Evolutionary conservation across 2,888 invertebrate genomes (phyloP).

Genomic region (Drosophila anceps): DNA sequence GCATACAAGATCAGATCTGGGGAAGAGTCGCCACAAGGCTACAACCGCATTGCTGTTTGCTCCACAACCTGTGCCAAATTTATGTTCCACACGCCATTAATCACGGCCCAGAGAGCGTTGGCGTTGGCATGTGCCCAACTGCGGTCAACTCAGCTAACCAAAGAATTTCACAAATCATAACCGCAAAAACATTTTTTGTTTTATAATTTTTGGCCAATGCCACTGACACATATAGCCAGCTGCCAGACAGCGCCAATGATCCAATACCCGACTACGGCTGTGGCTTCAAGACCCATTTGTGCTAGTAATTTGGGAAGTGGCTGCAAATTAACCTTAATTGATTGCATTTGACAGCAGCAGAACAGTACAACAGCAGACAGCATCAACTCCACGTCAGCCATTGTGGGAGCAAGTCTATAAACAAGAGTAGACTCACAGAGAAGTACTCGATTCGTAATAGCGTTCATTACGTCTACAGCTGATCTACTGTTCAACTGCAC

Average conservation of each 20-base stretch:
- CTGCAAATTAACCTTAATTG: conserved; percentile 78
- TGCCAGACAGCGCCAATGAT: conserved; percentile 5
- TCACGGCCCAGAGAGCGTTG: conserved; percentile 61
- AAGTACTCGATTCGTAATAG: conserved; percentile 50
- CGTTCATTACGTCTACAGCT: conserved; percentile 60
- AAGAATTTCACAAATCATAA: conserved; percentile 70
- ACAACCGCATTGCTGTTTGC: conserved; percentile 13
- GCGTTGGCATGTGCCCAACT: conserved; percentile 49
- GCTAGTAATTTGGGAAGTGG: conserved; percentile 79
- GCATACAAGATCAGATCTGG: conserved; percentile 58
- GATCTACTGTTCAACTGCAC: conserved; percentile 37
- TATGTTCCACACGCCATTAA: conserved; percentile 69
- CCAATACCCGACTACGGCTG: conserved; percentile 1
- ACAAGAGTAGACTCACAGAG: conserved; percentile 51
- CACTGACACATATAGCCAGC: conserved; percentile 55
- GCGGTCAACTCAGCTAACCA: conserved; percentile 49
- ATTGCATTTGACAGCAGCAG: conserved; percentile 74
- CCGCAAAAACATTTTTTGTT: conserved; percentile 51
- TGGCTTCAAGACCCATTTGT: conserved; percentile 39
- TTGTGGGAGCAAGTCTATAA: conserved; percentile 69
- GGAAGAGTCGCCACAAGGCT: conserved; percentile 30
- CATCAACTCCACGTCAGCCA: conserved; percentile 1
- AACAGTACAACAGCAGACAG: conserved; percentile 5
- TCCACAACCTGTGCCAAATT: conserved; percentile 66
- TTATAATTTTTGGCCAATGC: conserved; percentile 47